phyloP scores from a whole-genome alignment of 1,140 invertebrate species.

The Glossosoma conforme region DNA sequence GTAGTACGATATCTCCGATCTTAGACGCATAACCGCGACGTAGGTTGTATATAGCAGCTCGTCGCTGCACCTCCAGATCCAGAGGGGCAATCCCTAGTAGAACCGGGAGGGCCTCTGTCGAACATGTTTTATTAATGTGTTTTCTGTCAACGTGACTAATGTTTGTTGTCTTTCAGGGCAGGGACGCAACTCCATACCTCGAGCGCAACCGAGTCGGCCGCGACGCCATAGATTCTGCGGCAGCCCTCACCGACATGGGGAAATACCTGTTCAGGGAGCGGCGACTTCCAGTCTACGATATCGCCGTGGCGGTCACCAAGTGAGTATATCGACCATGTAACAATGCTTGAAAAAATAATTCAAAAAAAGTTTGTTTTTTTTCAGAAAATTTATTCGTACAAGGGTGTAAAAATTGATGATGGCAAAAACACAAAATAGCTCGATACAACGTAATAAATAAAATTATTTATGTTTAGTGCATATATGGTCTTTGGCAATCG shows the following conservation, averaged over 20 bases:
- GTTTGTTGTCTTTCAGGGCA: conserved; percentile 59
- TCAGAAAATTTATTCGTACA: background rate
- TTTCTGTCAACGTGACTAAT: no score
- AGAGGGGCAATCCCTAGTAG: no score
- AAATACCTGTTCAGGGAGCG: conserved; percentile 94
- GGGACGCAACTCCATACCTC: conserved; percentile 91
- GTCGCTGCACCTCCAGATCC: no score
- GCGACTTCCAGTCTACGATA: conserved; percentile 89
- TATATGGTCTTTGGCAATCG: no score
- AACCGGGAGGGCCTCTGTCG: no score
- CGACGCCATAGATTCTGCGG: conserved; percentile 91
- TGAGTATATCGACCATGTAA: no score
- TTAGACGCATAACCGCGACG: no score
- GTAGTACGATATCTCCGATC: no score
- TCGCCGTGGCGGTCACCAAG: conserved; percentile 94
- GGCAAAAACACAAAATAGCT: background rate
- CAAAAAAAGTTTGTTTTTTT: background rate
- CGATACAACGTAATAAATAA: no score
- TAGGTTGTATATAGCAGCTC: no score
- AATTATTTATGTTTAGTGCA: no score
- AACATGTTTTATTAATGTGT: no score
- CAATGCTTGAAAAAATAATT: background rate
- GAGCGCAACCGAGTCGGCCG: conserved; percentile 88
- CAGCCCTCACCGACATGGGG: conserved; percentile 92
- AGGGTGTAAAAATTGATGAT: background rate